Base-by-base conservation (phyloP, 1,140 invertebrate genomes). In the Drosophila cardini region DNA sequence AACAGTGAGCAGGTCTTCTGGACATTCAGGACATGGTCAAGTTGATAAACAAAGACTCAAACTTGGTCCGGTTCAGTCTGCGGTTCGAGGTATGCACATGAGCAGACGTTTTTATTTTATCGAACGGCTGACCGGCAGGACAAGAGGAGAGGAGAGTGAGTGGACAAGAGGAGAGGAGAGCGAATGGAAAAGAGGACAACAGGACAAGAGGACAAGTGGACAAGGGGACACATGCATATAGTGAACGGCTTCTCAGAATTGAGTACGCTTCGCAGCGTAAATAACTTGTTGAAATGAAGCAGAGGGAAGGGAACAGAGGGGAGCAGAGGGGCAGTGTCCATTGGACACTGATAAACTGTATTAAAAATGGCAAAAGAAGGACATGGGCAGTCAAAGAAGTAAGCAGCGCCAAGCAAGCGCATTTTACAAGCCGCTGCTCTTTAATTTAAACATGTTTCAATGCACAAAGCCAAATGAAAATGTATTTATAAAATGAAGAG, bases 391-490 rank as follows among this genome's bases (percentile, higher is more conserved):
- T 60, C 50, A 58, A 42, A 62, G 67, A 60, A 55, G 21, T 5
- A 26, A 26, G 21, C 21, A 26, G 30, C 42, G 64, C 45, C 45
- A 55, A 58, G 42, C 55, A 36, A 72, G 50, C 74, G 84, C 77
- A 89, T 89, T 89, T 89, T 36, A 89, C 84, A 89, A 89, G 67
- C 84, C 77, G 80, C 34, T 89, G 84, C 84, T 78, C 53, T 82
- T 89, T 89, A 89, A 80, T 89, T 89, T 89, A 84, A 89, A 89
- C 84, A 84, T 89, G 84, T 89, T 89, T 80, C 84, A 89, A 72
- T 89, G 84, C 80, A 89, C 84, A 89, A 89, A 89, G 84, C 80
- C 83, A 83, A 87, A 89, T 89, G 63, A 89, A 87, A 87, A 87
- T 83, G 80, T 87, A 80, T 89, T 87, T 84, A 79, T 87, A 79